Base-by-base conservation (phyloP, 2,888 invertebrate species). In the Pterobdella sp. region DNA sequence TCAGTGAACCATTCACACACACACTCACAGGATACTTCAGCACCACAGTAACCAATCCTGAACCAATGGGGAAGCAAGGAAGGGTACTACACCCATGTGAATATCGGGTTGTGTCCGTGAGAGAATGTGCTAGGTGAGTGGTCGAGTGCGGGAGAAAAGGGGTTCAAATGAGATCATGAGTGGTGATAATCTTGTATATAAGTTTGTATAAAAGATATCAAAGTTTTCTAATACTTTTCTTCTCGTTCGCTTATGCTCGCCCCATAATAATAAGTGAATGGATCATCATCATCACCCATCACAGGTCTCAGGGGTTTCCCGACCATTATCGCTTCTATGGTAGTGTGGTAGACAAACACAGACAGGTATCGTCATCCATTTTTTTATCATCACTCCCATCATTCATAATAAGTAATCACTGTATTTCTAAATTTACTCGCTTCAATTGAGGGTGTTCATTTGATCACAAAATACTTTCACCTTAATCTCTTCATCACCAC, bases 41-140 rank as follows among this genome's bases (percentile, higher is more conserved):
- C 78, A 92, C 92, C 0, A 92, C 91, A 0, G 82, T 84, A 64
- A 86, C 86, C 29, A 92, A 92, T 85, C 92, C 92, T 31, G 92
- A 92, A 82, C 92, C 92, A 0, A 92, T 92, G 91, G 91, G 91
- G 76, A 92, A 92, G 86, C 78, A 83, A 82, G 92, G 92, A 70
- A 87, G 91, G 79, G 91, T 92, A 70, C 84, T 92, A 76, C 92
- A 92, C 84, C 92, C 92, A 1, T 88, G 88, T 79, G 82, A 83
- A 77, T 81, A 88, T 79, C 86, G 92, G 74, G 90, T 92, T 0
- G 91, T 93, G n/a, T 91, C 91, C 75, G 91, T 92, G 18, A 84
- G 92, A 18, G 93, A 93, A 83, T 92, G 91, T 83, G 92, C 92
- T 18, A 86, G 92, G 60, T 56, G 60, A 3, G 60, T 56, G 60